A percentile compares a stretch with the other conserved stretches of the same genome.
Evolutionary conservation across 2,113 vertebrate genomes (phyloP).

Genomic region (Anguilla rostrata): DNA sequence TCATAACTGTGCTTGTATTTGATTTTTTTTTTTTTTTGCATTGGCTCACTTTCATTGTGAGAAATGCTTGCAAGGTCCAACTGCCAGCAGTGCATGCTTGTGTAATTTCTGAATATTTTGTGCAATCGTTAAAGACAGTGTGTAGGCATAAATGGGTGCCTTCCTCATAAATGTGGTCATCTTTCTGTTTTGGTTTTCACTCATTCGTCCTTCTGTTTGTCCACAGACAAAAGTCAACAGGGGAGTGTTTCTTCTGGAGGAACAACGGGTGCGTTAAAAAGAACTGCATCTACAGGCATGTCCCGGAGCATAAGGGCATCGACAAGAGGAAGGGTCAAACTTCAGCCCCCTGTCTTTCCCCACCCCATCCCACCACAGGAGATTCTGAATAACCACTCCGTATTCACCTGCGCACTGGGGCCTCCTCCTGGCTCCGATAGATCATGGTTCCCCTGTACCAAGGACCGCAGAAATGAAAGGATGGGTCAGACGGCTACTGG

Average conservation of each 20-base stretch:
- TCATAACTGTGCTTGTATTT: too few relatives aligned
- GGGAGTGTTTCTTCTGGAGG: slow-evolving; percentile 73
- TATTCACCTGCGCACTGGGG: background rate
- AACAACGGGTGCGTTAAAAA: slow-evolving; percentile 58
- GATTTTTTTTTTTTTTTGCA: too few relatives aligned
- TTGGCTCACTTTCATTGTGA: too few relatives aligned
- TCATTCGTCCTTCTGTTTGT: background rate
- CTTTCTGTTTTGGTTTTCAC: background rate
- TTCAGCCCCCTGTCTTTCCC: background rate
- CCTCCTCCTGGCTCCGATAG: background rate
- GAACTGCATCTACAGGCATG: slow-evolving; percentile 59
- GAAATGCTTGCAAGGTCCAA: too few relatives aligned
- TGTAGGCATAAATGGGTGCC: too few relatives aligned
- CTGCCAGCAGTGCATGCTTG: too few relatives aligned
- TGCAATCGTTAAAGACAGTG: too few relatives aligned
- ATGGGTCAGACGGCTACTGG: background rate
- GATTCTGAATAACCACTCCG: background rate
- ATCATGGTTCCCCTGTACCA: background rate
- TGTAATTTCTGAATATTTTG: too few relatives aligned
- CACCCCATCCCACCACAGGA: background rate
- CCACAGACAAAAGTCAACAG: slow-evolving; percentile 45
- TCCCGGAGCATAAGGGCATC: slow-evolving; percentile 63
- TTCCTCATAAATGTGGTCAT: background rate
- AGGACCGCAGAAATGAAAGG: background rate
- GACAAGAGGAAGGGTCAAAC: slow-evolving; percentile 46